Evolutionary conservation across 2,888 invertebrate genomes (phyloP), one percentile per base, ranked within the genome.

Genomic region (Mesorhabditis belari): DNA sequence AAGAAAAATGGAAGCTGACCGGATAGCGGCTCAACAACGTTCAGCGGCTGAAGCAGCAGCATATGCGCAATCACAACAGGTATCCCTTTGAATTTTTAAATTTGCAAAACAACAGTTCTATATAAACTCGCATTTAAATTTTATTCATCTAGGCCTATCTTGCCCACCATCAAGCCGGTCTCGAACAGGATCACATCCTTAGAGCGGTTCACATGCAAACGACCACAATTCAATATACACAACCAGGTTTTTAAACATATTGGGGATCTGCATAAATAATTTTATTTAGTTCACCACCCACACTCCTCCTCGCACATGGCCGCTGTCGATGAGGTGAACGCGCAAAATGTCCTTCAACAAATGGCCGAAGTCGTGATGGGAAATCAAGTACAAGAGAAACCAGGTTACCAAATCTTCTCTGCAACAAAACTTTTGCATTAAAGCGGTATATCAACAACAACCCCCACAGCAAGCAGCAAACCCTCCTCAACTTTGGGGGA

Each of bases 401-500:
- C 23, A 19, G 21, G 21, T 51, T 51, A n/a, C 21, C 21, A 51
- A 51, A 51, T 51, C 19, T 51, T 51, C 12, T 9, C 21, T 19
- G 52, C 12, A 19, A 9, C 12, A 12, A 12, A 51, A 12, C 12
- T 51, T 9, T 12, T n/a, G 21, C 9, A 51, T 29, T 55, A 25
- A 52, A 49, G 28, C 63, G 1, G 27, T 35, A 6, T 28, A 55
- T 29, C 55, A 63, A 24, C 57, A 55, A 52, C 63, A 17, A 35
- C 60, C 55, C 44, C 58, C 50, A 25, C 60, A 57, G n/a, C 64
- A 57, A 44, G 26, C 25, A 19, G 25, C 59, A 4, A 27, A 57
- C 19, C 69, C 71, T 19, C 73, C 72, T 3, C 63, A 60, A 23
- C 59, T 77, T 2, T 77, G 77, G 77, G 77, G 77, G 44, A 66